Base-by-base conservation (phyloP, 2,888 invertebrate genomes). In the Bursaphelenchus okinawaensis region DNA sequence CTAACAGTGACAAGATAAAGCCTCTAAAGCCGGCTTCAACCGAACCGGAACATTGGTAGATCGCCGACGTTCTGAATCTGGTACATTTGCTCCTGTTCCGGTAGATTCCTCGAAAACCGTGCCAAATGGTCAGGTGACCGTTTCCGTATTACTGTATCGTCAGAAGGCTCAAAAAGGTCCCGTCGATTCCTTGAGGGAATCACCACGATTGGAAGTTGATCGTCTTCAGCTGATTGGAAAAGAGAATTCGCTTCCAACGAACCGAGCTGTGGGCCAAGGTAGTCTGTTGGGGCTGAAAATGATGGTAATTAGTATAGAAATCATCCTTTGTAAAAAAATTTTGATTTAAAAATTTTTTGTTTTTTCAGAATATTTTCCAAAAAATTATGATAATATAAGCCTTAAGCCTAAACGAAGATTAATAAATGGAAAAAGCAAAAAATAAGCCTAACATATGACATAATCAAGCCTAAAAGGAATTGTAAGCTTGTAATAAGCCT, bases 21-120 rank as follows among this genome's bases (percentile, higher is more conserved):
- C n/a, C n/a, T n/a, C n/a, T n/a, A n/a, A n/a, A n/a, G n/a, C n/a
- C n/a, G n/a, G n/a, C n/a, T n/a, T 26, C 50, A 54, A n/a, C 68
- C 68, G 29, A 68, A 67, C 16, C 68, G 68, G 24, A 67, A 67
- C 68, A 67, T 67, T 20, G 68, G 68, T 9, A 67, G 62, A 27
- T 67, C 68, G 7, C 68, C 68, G 50, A 67, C 69, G 27, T 31
- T 63, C 4, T 55, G 60, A 22, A 67, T 67, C 7, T 65, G 65
- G 9, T 26, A 68, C 57, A 65, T 54, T 29, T 65, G 68, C 4
- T 57, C 65, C 24, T 64, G 51, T 19, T 64, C 64, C 40, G 64
- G 64, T 24, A 65, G 23, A 51, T 65, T 64, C 22, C 63, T 24
- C 22, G 63, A 63, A 27, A 64, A 64, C n/a, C 61, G 27, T 6